Evolutionary conservation across 2,797 vertebrate species (phyloP).

Genomic region (Sebastes oblongus): DNA sequence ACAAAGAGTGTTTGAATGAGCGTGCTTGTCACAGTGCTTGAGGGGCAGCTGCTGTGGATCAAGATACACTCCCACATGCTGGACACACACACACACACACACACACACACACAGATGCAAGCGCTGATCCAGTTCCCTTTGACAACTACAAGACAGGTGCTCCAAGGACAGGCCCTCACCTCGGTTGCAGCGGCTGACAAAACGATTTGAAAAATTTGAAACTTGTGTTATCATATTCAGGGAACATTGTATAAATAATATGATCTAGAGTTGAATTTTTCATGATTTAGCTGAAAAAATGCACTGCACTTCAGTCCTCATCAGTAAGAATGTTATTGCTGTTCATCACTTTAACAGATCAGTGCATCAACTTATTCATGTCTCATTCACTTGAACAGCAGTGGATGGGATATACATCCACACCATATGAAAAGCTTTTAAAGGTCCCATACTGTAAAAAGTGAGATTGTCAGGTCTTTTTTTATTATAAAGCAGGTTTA

Average conservation of each 20-base stretch:
- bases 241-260: neutral
- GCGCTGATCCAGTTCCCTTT: conserved; percentile 16
- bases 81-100: neutral
- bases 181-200: neutral
- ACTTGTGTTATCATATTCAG: neutral
- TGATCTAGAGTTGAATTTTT: neutral
- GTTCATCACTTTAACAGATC: neutral
- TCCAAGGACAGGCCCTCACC: conserved; percentile 28
- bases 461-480: too few species aligned
- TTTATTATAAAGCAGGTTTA: too few species aligned
- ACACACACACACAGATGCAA: neutral
- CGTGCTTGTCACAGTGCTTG: conserved; percentile 40
- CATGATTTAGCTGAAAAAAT: neutral
- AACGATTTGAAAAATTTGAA: neutral
- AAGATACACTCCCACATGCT: conserved; percentile 33
- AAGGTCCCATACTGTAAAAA: too few species aligned
- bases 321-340: neutral
- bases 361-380: neutral
- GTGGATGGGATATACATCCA: neutral
- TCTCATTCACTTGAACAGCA: neutral
- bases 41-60: conserved; percentile 64
- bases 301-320: neutral
- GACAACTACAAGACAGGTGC: conserved; percentile 61
- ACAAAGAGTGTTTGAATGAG: conserved; percentile 48
- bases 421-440: neutral